Evolutionary conservation across 2,797 vertebrate genomes (phyloP).

Genomic region (Cirrhinus mrigala): DNA sequence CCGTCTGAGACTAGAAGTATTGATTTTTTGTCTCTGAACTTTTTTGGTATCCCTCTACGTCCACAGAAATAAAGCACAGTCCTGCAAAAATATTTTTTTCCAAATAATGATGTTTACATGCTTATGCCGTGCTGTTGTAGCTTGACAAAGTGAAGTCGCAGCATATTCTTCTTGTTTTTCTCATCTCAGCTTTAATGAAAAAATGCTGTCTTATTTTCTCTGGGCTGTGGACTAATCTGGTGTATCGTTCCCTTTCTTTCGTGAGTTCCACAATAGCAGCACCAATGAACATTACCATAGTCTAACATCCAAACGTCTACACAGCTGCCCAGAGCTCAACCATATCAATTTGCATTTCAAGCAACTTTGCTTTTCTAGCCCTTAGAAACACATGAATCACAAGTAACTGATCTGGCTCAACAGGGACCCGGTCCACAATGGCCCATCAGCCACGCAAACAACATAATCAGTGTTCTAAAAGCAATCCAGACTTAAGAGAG

Average conservation of each 20-base stretch:
- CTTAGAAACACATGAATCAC: conserved; percentile 70
- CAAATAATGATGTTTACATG: conserved; percentile 29
- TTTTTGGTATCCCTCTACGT: neutral
- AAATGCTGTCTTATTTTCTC: conserved; percentile 36
- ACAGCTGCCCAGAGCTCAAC: conserved; percentile 7
- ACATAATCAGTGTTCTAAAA: conserved; percentile 37
- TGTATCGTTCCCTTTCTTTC: conserved; percentile 41
- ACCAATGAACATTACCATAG: conserved; percentile 8
- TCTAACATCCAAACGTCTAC: neutral
- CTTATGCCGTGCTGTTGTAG: neutral
- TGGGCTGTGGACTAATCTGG: conserved; percentile 23
- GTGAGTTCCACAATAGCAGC: conserved; percentile 6
- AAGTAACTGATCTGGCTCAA: conserved; percentile 58
- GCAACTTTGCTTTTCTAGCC: conserved; percentile 65
- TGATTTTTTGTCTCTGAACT: neutral
- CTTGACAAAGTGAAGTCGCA: neutral
- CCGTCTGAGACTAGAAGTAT: neutral
- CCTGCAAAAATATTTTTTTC: neutral
- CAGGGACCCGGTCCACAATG: conserved; percentile 61
- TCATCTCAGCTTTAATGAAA: conserved; percentile 34
- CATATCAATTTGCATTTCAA: conserved; percentile 56
- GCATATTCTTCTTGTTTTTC: conserved; percentile 17
- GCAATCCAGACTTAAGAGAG: conserved; percentile 25
- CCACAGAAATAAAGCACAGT: conserved; percentile 15
- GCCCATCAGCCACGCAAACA: conserved; percentile 47